phyloP scores from a whole-genome alignment of 2,888 invertebrate genomes.

The Stenichneumon culpator region DNA sequence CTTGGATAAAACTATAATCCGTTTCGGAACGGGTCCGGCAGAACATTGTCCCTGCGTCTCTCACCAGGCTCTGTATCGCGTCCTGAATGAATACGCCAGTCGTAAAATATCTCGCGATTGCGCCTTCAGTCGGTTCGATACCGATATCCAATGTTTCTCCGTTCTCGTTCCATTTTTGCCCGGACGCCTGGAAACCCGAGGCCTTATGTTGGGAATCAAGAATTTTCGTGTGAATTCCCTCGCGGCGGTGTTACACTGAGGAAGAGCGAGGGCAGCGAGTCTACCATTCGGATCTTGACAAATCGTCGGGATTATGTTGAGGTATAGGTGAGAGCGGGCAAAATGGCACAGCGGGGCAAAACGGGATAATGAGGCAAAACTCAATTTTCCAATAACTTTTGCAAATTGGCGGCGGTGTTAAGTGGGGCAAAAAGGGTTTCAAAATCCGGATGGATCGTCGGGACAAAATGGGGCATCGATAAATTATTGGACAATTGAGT shows the following conservation, averaged over 20 bases:
- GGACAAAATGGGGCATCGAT: too few relatives aligned
- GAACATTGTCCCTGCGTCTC: background rate
- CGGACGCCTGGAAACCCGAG: background rate
- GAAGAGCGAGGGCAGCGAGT: slow-evolving; percentile 5
- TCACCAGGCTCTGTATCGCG: background rate
- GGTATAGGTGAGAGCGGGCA: too few relatives aligned
- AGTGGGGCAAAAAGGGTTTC: too few relatives aligned
- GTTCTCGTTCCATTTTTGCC: background rate
- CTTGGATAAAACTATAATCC: background rate
- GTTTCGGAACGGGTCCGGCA: background rate
- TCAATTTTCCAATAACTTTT: too few relatives aligned
- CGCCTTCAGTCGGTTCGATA: slow-evolving; percentile 13
- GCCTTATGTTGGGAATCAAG: slow-evolving; percentile 3
- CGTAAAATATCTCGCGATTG: slow-evolving; percentile 24
- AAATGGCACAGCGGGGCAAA: too few relatives aligned
- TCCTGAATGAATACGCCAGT: slow-evolving; percentile 19
- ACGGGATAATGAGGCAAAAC: too few relatives aligned
- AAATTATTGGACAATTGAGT: too few relatives aligned
- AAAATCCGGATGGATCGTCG: too few relatives aligned
- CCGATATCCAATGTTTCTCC: background rate
- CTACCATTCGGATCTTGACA: slow-evolving; percentile 48
- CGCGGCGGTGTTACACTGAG: slow-evolving; percentile 3
- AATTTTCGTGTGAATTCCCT: slow-evolving; percentile 46
- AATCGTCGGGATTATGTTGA: slow-evolving; percentile 50
- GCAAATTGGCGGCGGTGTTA: too few relatives aligned